A percentile compares a stretch with the other conserved stretches of the same genome.
These are phyloP conservation scores for Caenorhabditis sp. DNA, from an alignment of 2,888 invertebrate species.

Conservation along the genomic window DNA sequence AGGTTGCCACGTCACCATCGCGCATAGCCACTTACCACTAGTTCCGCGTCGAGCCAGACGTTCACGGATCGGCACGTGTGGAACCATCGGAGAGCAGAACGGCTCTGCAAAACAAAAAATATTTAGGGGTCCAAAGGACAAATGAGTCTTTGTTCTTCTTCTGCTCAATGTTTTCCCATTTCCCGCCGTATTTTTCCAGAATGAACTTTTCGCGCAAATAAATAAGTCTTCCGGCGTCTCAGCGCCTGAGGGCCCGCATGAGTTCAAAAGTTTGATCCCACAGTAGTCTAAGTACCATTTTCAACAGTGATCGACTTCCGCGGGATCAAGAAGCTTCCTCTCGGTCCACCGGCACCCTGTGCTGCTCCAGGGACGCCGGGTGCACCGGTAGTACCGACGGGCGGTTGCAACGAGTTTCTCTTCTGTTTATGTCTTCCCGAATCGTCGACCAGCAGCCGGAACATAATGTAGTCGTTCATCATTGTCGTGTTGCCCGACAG, in stretches of 20 bases:
- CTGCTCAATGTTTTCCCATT: not conserved
- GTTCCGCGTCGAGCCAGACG: constrained; percentile 75
- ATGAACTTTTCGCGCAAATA: constrained; percentile 19
- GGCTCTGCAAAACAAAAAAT: constrained; percentile 71
- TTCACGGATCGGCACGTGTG: constrained; percentile 76
- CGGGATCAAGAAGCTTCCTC: constrained; percentile 57
- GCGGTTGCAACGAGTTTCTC: constrained; percentile 51
- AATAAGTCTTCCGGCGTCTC: not conserved
- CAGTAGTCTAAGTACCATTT: constrained; percentile 37
- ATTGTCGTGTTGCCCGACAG: constrained; percentile 69
- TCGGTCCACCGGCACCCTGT: constrained; percentile 45
- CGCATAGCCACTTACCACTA: constrained; percentile 72
- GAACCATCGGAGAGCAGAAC: constrained; percentile 78
- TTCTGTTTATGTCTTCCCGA: constrained; percentile 63
- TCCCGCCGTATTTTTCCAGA: not conserved
- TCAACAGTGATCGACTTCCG: constrained; percentile 54
- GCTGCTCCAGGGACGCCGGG: constrained; percentile 27
- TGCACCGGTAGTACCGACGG: constrained; percentile 13
- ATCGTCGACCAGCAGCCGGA: constrained; percentile 75
- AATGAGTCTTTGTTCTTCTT: not conserved
- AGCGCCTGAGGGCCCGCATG: too few relatives aligned
- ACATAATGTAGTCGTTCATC: constrained; percentile 78
- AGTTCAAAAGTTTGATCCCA: too few relatives aligned
- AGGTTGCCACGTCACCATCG: constrained; percentile 13
- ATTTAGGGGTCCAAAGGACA: not conserved